Conservation (phyloP, 2,888 invertebrate genomes). For the Pseudanteris insignis region DNA sequence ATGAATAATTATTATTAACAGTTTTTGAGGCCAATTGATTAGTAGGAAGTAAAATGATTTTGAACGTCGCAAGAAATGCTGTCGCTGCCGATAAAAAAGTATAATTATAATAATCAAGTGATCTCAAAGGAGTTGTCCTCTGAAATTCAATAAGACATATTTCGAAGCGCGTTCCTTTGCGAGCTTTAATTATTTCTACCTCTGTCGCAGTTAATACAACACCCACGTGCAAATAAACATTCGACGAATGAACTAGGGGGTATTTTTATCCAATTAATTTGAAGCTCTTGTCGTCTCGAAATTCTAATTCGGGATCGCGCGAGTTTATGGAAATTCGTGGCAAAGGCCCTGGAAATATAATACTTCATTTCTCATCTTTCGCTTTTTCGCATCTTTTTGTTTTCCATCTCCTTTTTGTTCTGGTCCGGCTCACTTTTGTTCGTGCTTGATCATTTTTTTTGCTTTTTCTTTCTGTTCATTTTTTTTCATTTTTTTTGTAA, state of each 20-base stretch:
- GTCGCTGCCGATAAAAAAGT: no score
- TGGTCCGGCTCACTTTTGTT: constrained; percentile 26
- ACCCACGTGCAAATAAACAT: constrained; percentile 16
- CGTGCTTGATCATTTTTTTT: no score
- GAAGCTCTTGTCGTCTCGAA: constrained; percentile 18
- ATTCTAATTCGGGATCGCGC: constrained; percentile 31
- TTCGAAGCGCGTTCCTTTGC: constrained; percentile 5
- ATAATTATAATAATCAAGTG: not conserved
- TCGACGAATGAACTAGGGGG: constrained; percentile 3
- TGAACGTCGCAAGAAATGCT: no score
- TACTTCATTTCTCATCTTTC: constrained; percentile 36
- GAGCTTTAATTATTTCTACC: constrained; percentile 17
- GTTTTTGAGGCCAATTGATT: no score
- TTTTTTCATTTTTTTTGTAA: constrained; percentile 19
- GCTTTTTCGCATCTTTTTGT: constrained; percentile 24
- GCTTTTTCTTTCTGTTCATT: not conserved
- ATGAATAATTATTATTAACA: no score
- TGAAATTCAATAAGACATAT: constrained; percentile 1
- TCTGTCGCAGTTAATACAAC: constrained; percentile 5
- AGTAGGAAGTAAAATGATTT: no score
- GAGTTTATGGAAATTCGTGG: constrained; percentile 35
- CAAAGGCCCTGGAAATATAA: constrained; percentile 37
- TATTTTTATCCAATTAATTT: constrained; percentile 37
- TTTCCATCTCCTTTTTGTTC: constrained; percentile 1
- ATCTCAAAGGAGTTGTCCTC: constrained; percentile 1